Conservation (phyloP, 2,888 invertebrate species). For the Polyploca ridens region DNA sequence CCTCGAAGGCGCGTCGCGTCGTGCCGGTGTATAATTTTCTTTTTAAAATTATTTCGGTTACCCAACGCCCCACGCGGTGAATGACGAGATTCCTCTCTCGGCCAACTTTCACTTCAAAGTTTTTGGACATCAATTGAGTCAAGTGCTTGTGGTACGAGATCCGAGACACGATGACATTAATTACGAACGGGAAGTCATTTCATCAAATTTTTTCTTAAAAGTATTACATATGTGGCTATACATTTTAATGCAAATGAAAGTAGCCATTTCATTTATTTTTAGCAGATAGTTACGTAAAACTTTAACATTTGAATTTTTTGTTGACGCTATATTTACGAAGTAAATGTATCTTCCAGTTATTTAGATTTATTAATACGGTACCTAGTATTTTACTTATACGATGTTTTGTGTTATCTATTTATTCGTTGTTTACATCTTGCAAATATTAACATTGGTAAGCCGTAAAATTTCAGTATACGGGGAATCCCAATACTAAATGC, state of each 20-base stretch:
- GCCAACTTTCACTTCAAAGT: conserved; percentile 79
- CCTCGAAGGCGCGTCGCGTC: conserved; percentile 26
- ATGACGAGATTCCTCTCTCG: conserved; percentile 73
- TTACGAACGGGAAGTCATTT: conserved; percentile 20
- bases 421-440: too few species aligned
- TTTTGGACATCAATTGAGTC: conserved; percentile 54
- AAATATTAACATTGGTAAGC: too few species aligned
- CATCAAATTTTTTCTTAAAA: background rate
- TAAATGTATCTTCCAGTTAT: too few species aligned
- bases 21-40: conserved; percentile 56
- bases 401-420: too few species aligned
- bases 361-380: too few species aligned
- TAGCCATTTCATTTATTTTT: background rate
- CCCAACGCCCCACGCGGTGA: conserved; percentile 60
- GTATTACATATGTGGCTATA: background rate
- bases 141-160: conserved; percentile 11
- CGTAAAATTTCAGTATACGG: too few species aligned
- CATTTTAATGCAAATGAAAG: conserved; percentile 6
- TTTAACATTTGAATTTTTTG: background rate
- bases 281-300: background rate
- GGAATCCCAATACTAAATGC: too few species aligned
- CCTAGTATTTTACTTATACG: too few species aligned
- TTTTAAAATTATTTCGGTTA: conserved; percentile 71
- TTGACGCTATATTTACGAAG: background rate
- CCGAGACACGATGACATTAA: conserved; percentile 35